Percentiles rank a stretch among this genome's conserved stretches.
phyloP scores from a whole-genome alignment of 1,140 invertebrate species.

The Ceratina australensis region DNA sequence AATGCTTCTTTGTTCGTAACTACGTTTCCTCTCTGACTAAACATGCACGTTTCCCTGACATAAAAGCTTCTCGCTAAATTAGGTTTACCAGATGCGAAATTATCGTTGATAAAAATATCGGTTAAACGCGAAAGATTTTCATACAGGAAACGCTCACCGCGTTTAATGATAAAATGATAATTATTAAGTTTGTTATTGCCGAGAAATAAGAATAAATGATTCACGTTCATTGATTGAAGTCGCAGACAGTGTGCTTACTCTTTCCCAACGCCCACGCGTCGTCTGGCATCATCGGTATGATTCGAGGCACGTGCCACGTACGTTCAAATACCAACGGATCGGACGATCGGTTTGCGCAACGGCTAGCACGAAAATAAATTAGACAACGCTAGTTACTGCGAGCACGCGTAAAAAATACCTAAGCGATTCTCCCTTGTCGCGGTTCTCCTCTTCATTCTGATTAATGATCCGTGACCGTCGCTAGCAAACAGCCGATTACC shows the following conservation, averaged over 20 bases:
- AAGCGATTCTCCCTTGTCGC: not conserved
- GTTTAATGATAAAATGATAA: too few species aligned
- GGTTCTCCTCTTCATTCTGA: not conserved
- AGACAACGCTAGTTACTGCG: not conserved
- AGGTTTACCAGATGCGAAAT: too few species aligned
- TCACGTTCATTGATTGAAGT: constrained; percentile 30
- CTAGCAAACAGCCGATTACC: too few species aligned
- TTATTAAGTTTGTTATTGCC: too few species aligned
- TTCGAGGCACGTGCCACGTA: constrained; percentile 23
- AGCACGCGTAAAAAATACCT: not conserved
- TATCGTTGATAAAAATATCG: not conserved
- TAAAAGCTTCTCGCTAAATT: not conserved
- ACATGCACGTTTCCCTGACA: not conserved
- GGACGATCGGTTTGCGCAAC: constrained; percentile 12
- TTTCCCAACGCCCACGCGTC: constrained; percentile 17
- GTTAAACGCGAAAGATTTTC: too few species aligned
- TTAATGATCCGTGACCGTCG: not conserved
- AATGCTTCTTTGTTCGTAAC: not conserved
- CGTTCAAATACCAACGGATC: constrained; percentile 2
- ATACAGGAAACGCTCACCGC: too few species aligned
- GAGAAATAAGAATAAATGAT: not conserved
- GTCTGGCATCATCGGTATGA: constrained; percentile 1
- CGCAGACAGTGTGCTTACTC: constrained; percentile 8
- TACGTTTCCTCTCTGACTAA: not conserved
- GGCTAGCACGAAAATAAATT: constrained; percentile 15